These are phyloP conservation scores for Varroa destructor DNA, from an alignment of 1,140 invertebrate genomes.

Conservation along the genomic window DNA sequence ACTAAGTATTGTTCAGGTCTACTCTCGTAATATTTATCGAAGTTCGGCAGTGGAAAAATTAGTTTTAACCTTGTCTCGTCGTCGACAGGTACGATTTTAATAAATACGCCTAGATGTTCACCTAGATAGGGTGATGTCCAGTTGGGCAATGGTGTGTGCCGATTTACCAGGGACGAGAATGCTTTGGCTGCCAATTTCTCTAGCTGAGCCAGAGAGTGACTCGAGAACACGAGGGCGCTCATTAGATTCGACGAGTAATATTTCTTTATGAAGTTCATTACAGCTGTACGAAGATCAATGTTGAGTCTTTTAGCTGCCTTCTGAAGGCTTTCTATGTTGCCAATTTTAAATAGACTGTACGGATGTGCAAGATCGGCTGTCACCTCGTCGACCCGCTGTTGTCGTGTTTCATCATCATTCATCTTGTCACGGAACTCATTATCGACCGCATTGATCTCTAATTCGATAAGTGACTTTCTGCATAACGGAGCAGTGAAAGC, in stretches of 20 bases:
- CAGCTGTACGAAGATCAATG: not conserved
- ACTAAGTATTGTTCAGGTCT: slow-evolving; percentile 4
- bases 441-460: slow-evolving; percentile 88
- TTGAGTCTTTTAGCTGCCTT: not conserved
- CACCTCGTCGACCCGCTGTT: slow-evolving; percentile 71
- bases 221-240: slow-evolving; percentile 1
- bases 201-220: not conserved
- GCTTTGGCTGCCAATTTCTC: slow-evolving; percentile 2
- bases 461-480: slow-evolving; percentile 69
- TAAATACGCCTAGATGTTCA: slow-evolving; percentile 16
- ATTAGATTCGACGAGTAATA: slow-evolving; percentile 16
- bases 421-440: slow-evolving; percentile 91
- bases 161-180: not conserved
- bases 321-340: slow-evolving; percentile 40
- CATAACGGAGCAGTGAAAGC: slow-evolving; percentile 74
- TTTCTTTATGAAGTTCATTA: slow-evolving; percentile 4
- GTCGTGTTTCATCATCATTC: slow-evolving; percentile 68
- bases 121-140: slow-evolving; percentile 7
- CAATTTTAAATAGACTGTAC: slow-evolving; percentile 80
- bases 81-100: slow-evolving; percentile 14
- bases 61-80: slow-evolving; percentile 5
- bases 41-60: slow-evolving; percentile 2
- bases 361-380: slow-evolving; percentile 61
- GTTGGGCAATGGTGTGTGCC: slow-evolving; percentile 1
- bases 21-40: not conserved